These are phyloP conservation scores for Tupaia chinensis DNA, from an alignment of 2,113 vertebrate species.

Conservation along the genomic window DNA sequence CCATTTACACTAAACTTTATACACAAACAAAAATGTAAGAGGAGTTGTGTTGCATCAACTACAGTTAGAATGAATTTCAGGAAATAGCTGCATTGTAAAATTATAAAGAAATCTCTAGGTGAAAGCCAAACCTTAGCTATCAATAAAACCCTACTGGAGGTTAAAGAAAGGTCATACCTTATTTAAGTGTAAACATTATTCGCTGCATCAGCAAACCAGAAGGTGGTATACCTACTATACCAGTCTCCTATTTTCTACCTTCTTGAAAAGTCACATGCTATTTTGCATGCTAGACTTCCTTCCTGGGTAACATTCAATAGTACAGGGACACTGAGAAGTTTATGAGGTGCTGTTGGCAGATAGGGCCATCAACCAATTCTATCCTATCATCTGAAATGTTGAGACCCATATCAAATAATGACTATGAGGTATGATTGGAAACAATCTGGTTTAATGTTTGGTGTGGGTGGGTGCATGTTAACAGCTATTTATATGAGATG, in stretches of 20 bases:
- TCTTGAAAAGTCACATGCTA: background rate
- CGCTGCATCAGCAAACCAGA: background rate
- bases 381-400: background rate
- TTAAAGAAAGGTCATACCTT: background rate
- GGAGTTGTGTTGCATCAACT: background rate
- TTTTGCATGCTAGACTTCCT: background rate
- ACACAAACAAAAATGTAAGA: slow-evolving; percentile 19
- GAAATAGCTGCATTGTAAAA: background rate
- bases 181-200: background rate
- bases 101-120: background rate
- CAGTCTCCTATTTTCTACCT: background rate
- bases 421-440: background rate
- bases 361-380: background rate
- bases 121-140: background rate
- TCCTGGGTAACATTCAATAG: background rate
- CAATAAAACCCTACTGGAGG: background rate
- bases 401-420: background rate
- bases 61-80: background rate
- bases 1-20: background rate
- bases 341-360: background rate
- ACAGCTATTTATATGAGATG: background rate
- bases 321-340: background rate
- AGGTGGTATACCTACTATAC: background rate
- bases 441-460: background rate
- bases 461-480: no score